Percentiles rank a stretch among this genome's conserved stretches.
phyloP scores from a whole-genome alignment of 2,888 invertebrate species.

The Tenodera sinensis region DNA sequence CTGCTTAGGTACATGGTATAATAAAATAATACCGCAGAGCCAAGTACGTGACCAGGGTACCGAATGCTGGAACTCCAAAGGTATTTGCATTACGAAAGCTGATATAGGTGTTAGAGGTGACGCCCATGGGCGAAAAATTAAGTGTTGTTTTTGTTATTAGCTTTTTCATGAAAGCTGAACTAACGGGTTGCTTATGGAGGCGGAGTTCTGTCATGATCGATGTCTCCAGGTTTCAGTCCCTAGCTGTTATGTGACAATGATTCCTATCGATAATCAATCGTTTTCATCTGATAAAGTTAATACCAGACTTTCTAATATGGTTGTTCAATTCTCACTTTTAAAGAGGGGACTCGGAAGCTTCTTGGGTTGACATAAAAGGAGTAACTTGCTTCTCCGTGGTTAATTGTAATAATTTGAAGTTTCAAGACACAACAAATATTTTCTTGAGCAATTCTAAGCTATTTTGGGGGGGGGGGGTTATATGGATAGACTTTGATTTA shows the following conservation, averaged over 20 bases:
- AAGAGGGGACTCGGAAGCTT: neutral
- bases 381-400: no score
- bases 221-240: neutral
- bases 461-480: no score
- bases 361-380: no score
- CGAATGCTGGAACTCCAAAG: neutral
- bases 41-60: neutral
- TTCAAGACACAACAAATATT: no score
- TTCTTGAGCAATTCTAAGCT: no score
- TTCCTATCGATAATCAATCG: neutral
- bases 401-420: no score
- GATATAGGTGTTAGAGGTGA: neutral
- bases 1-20: neutral
- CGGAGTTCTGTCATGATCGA: neutral
- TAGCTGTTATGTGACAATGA: neutral
- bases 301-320: neutral
- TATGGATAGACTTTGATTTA: no score
- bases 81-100: neutral
- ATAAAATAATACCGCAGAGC: neutral
- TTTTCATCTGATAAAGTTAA: neutral
- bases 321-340: neutral
- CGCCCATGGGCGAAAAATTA: neutral
- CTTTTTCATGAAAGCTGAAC: neutral
- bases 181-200: neutral
- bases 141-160: neutral